These are phyloP conservation scores for Bimastos eiseni DNA, from an alignment of 2,888 invertebrate species.

Conservation along the genomic window DNA sequence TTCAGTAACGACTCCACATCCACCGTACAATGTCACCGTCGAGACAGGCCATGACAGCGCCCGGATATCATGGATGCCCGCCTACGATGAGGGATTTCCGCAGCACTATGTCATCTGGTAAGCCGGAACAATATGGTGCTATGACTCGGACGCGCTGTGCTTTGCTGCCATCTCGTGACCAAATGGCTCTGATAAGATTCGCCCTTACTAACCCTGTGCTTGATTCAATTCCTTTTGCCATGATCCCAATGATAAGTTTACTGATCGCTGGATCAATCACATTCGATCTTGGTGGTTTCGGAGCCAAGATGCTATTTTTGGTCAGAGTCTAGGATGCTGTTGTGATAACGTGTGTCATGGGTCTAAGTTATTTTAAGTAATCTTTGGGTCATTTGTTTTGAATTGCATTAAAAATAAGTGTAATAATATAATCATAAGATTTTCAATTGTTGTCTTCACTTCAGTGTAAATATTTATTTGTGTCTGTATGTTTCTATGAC, in stretches of 20 bases:
- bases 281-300: not conserved
- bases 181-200: not conserved
- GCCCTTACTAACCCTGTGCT: not conserved
- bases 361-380: not conserved
- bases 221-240: not conserved
- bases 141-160: not conserved
- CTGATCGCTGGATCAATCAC: not conserved
- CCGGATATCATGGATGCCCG: conserved; percentile 88
- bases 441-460: not conserved
- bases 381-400: not conserved
- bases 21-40: conserved; percentile 90
- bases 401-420: too few relatives aligned
- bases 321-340: not conserved
- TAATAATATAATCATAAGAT: not conserved
- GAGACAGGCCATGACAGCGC: conserved; percentile 82
- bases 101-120: conserved; percentile 92
- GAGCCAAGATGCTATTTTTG: not conserved
- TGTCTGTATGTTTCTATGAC: too few relatives aligned
- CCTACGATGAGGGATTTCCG: conserved; percentile 90
- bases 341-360: not conserved
- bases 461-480: too few relatives aligned
- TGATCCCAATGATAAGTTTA: not conserved
- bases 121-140: not conserved
- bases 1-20: conserved; percentile 91
- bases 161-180: not conserved